Evolutionary conservation across 2,888 invertebrate genomes (phyloP).

Genomic region (Embidobia sp.): DNA sequence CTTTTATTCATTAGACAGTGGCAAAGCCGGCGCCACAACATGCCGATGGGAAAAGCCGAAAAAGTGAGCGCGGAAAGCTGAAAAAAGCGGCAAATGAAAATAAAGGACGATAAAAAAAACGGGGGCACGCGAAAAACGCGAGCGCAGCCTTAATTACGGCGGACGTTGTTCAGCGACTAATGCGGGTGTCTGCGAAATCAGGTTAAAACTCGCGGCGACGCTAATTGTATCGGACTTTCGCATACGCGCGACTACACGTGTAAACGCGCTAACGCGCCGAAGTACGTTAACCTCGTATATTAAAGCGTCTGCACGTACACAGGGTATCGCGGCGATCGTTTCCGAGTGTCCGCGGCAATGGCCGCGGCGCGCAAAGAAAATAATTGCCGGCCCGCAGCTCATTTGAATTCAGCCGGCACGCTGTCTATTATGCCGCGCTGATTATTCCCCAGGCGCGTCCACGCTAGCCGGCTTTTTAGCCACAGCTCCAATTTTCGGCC

Average conservation of each 20-base stretch:
- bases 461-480: slow-evolving; percentile 21
- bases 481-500: slow-evolving; percentile 21
- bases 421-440: slow-evolving; percentile 42
- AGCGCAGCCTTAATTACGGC: slow-evolving; percentile 64
- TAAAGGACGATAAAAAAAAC: too few species aligned
- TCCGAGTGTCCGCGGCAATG: slow-evolving; percentile 40
- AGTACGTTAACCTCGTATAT: slow-evolving; percentile 52
- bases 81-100: too few species aligned
- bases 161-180: slow-evolving; percentile 69
- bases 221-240: slow-evolving; percentile 70
- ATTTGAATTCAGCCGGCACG: slow-evolving; percentile 45
- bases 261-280: slow-evolving; percentile 47
- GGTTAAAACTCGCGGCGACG: slow-evolving; percentile 69
- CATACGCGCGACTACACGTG: slow-evolving; percentile 47
- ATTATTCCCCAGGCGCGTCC: slow-evolving; percentile 34
- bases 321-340: slow-evolving; percentile 43
- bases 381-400: slow-evolving; percentile 40
- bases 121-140: slow-evolving; percentile 33
- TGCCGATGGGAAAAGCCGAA: slow-evolving; percentile 23
- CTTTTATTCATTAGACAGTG: slow-evolving; percentile 52
- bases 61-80: slow-evolving; percentile 1
- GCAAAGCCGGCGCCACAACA: slow-evolving; percentile 6
- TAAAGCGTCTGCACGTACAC: slow-evolving; percentile 44
- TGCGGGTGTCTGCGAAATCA: slow-evolving; percentile 67
- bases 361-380: slow-evolving; percentile 40